Percentiles rank a stretch among this genome's conserved stretches.
phyloP scores from a whole-genome alignment of 2,113 vertebrate genomes.

The Tauraco erythrolophus region DNA sequence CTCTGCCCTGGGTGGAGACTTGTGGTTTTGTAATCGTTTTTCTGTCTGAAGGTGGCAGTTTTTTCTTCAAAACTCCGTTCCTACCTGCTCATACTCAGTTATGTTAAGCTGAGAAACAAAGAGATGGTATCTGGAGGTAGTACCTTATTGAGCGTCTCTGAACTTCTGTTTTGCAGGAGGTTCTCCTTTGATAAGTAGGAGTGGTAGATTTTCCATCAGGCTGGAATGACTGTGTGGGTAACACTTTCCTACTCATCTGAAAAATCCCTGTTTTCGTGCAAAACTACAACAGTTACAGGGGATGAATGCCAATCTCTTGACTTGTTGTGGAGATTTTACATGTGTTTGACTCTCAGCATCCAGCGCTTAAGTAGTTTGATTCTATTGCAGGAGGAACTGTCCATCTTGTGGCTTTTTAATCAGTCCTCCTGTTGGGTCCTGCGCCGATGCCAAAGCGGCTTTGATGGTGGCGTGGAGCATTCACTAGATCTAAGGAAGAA shows the following conservation, averaged over 20 bases:
- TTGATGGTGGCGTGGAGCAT: not conserved
- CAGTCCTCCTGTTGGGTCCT: not conserved
- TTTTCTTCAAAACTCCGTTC: not conserved
- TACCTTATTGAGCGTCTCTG: not conserved
- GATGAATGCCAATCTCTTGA: not conserved
- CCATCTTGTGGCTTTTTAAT: not conserved
- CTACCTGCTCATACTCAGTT: rapidly evolving
- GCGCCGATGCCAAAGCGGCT: not conserved
- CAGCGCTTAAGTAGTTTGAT: not conserved
- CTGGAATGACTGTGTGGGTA: not conserved
- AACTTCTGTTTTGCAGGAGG: not conserved
- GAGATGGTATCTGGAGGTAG: not conserved
- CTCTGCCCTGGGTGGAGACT: not conserved
- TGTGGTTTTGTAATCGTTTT: not conserved
- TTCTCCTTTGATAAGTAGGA: not conserved
- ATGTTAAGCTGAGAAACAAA: not conserved
- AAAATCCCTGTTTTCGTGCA: not conserved
- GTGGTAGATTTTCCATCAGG: not conserved
- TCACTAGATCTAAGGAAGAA: too few species aligned
- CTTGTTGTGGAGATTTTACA: rapidly evolving
- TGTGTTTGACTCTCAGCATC: not conserved
- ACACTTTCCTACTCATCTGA: not conserved
- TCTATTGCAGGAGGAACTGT: not conserved
- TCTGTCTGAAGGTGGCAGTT: not conserved
- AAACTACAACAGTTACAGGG: rapidly evolving